Percentiles rank a stretch among this genome's conserved stretches.
These are phyloP conservation scores for Tanaodytes sp. DNA, from an alignment of 2,888 invertebrate genomes.

Conservation along the genomic window DNA sequence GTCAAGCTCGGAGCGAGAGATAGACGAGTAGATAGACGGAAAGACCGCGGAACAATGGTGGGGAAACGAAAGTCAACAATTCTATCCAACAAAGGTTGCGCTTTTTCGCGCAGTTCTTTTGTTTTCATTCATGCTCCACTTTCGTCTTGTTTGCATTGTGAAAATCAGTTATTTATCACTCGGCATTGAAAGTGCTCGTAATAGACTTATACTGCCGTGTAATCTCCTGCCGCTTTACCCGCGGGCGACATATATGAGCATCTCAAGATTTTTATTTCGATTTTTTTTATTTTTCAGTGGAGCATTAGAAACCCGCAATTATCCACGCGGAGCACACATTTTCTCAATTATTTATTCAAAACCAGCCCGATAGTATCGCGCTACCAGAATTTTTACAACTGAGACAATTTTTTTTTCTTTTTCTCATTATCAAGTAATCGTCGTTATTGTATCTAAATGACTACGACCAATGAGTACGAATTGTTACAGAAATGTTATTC, in stretches of 20 bases:
- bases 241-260: conserved; percentile 37
- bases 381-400: background rate
- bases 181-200: conserved; percentile 55
- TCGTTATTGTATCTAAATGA: too few relatives aligned
- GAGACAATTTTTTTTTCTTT: background rate
- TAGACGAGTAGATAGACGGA: conserved; percentile 28
- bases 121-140: conserved; percentile 55
- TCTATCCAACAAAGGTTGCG: conserved; percentile 49
- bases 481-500: too few relatives aligned
- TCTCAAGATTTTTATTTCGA: conserved; percentile 30
- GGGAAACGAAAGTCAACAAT: conserved; percentile 54
- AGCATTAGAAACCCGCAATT: conserved; percentile 44
- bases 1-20: conserved; percentile 15
- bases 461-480: too few relatives aligned
- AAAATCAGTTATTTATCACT: conserved; percentile 53
- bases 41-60: conserved; percentile 41
- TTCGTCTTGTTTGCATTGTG: conserved; percentile 54
- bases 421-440: too few relatives aligned
- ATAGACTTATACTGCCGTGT: conserved; percentile 45
- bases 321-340: conserved; percentile 27
- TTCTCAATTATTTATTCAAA: conserved; percentile 34
- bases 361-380: background rate
- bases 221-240: conserved; percentile 39
- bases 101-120: conserved; percentile 53
- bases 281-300: too few relatives aligned